Percentiles rank a stretch among this genome's conserved stretches.
phyloP scores from a whole-genome alignment of 2,797 vertebrate genomes.

The Pteropus rufus region DNA sequence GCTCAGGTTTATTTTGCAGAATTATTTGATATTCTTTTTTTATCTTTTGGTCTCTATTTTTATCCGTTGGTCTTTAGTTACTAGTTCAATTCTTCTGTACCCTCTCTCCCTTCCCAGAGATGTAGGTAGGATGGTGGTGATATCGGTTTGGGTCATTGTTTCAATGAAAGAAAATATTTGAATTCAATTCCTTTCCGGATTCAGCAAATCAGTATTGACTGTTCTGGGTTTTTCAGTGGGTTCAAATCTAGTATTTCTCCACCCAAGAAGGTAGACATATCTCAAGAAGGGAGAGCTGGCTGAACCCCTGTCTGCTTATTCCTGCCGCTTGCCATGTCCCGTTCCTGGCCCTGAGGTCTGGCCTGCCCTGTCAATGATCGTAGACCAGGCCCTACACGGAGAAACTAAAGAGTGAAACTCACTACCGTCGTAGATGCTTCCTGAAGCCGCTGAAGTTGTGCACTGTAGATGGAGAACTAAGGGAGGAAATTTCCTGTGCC shows the following conservation, averaged over 20 bases:
- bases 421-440: not conserved
- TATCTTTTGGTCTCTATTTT: not conserved
- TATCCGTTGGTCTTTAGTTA: not conserved
- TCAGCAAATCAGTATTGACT: not conserved
- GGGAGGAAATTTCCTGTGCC: too few species aligned
- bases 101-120: not conserved
- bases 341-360: not conserved
- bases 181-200: not conserved
- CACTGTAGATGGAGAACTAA: not conserved
- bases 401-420: not conserved
- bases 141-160: not conserved
- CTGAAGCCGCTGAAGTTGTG: not conserved
- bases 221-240: not conserved
- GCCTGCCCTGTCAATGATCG: not conserved
- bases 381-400: not conserved
- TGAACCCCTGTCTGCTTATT: not conserved
- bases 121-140: not conserved
- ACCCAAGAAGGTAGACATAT: not conserved
- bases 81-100: not conserved
- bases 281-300: not conserved
- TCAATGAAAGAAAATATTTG: not conserved
- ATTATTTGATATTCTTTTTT: not conserved
- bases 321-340: not conserved
- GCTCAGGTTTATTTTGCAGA: not conserved
- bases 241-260: not conserved